Conservation (phyloP, 2,797 vertebrate genomes). For the Prionace glauca region DNA sequence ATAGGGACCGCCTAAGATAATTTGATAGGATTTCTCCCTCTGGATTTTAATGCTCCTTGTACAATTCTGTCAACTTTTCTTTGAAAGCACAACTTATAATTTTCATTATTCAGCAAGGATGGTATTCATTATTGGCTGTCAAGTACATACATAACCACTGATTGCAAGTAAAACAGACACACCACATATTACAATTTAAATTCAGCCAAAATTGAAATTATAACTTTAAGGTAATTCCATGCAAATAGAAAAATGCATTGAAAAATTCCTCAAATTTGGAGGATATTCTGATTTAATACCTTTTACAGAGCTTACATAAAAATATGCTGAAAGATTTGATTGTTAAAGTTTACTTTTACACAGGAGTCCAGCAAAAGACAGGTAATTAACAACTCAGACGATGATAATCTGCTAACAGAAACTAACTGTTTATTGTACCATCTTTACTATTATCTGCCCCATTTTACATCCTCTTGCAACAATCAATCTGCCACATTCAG, state of each 20-base stretch:
- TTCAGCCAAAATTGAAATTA: neutral
- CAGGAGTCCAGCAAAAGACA: neutral
- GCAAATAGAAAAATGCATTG: neutral
- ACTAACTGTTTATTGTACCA: neutral
- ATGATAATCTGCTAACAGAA: neutral
- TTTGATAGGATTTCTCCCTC: neutral
- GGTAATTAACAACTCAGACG: neutral
- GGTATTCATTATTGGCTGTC: neutral
- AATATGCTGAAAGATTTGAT: neutral
- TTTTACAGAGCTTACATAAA: neutral
- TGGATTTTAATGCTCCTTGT: no score
- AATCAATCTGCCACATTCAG: neutral
- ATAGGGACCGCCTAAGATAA: no score
- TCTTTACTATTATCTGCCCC: neutral
- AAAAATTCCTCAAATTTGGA: neutral
- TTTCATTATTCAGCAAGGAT: neutral
- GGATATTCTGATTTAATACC: neutral
- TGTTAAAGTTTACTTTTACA: neutral
- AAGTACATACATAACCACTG: neutral
- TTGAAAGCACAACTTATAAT: neutral
- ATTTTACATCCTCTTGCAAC: neutral
- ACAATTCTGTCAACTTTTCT: neutral
- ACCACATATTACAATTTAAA: neutral
- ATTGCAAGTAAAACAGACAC: neutral
- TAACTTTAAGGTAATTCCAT: neutral